Evolutionary conservation across 2,888 invertebrate genomes (phyloP), one percentile per base, ranked within the genome.

Genomic region (Baronia brevicornis): DNA sequence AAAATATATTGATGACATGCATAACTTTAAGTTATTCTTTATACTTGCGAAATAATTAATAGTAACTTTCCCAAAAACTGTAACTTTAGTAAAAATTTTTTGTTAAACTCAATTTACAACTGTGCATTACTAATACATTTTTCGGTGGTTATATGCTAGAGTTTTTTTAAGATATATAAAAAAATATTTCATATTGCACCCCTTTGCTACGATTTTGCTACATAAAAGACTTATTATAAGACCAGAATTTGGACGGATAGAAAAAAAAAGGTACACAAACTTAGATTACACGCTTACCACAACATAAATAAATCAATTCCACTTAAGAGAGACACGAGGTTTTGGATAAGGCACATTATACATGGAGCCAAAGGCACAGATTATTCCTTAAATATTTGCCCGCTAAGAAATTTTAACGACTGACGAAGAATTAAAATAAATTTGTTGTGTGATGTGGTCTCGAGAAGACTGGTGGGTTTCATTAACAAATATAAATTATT

Each of bases 171-270:
- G 14, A 8, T 1, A 18, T n/a, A 18, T n/a, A 24, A 24, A 24
- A 14, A 24, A 5, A 6, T 24, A 24, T 6, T 9, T 15, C 3
- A 14, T 8, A 5, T 14, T 24, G 14, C 13, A 13, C 2, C 14
- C 7, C 9, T 15, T 19, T 12, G 24, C 20, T 25, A 19, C 31
- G 25, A 31, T 13, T 18, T n/a, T 6, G 11, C 11, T 19, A 10
- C 14, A 36, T 38, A 30, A 26, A 35, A 35, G 39, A 44, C 35
- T 45, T 41, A 56, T 43, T 33, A 41, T 57, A 65, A 65, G 74
- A 74, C 74, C 74, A 74, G 72, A 73, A 52, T 58, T 63, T 68
- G 74, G 73, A 74, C 71, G 73, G 74, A 72, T 47, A 57, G 43
- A 54, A 49, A 47, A 51, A 51, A 45, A 27, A 40, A n/a, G n/a